These are phyloP conservation scores for Typhlichthys eigenmanni DNA, from an alignment of 2,797 vertebrate genomes.

Conservation along the genomic window DNA sequence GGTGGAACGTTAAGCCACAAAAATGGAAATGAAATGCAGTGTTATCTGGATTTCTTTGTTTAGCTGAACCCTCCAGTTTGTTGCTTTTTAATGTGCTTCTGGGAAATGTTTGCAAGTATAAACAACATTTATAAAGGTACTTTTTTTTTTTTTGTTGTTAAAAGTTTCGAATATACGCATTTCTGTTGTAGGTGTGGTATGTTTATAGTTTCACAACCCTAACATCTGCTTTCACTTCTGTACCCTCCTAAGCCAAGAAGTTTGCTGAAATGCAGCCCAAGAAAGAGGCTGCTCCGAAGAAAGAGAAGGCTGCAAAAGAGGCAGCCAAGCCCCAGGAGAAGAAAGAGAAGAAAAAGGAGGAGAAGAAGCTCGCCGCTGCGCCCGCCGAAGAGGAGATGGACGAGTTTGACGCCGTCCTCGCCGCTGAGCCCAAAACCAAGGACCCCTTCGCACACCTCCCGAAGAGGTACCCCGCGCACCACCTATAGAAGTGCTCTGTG, in stretches of 20 bases:
- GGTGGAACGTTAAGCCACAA: too few species aligned
- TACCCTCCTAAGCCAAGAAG: conserved; percentile 81
- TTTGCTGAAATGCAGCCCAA: conserved; percentile 91
- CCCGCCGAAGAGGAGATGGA: conserved; percentile 84
- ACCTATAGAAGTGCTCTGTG: background rate
- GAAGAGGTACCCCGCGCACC: conserved; percentile 79
- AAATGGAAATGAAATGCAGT: too few species aligned
- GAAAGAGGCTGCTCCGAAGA: conserved; percentile 84
- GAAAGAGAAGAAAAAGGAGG: conserved; percentile 86
- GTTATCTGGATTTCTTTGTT: too few species aligned
- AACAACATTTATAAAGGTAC: too few species aligned
- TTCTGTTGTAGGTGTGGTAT: too few species aligned
- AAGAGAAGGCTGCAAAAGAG: conserved; percentile 84
- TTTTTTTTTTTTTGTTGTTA: too few species aligned
- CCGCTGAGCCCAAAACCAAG: conserved; percentile 89
- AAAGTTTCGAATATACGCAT: too few species aligned
- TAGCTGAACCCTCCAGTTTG: too few species aligned
- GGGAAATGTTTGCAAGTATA: too few species aligned
- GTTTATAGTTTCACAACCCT: background rate
- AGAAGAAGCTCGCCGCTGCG: conserved; percentile 75
- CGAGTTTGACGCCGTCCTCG: conserved; percentile 86
- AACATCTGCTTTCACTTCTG: conserved; percentile 21
- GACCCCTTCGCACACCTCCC: conserved; percentile 89
- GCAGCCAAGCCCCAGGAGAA: conserved; percentile 82
- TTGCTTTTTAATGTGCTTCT: too few species aligned